Evolutionary conservation across 2,888 invertebrate species (phyloP), one percentile per base, ranked within the genome.

Genomic region (Dioctria linearis): DNA sequence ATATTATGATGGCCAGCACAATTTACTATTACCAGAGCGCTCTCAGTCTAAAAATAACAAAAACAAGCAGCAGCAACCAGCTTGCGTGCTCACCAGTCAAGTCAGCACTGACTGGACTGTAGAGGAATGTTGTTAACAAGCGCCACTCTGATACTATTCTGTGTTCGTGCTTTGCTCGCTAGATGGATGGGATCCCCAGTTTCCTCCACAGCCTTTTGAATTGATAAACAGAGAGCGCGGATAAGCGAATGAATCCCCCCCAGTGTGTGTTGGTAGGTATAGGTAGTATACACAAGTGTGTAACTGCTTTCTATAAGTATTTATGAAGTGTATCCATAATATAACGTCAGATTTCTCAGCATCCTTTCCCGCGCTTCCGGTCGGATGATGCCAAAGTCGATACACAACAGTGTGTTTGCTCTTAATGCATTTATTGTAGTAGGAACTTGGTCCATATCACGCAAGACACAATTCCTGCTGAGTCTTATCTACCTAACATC

Each of bases 321-420:
- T 25, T 25, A 25, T 25, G 25, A 25, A 25, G 25, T 49, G 39
- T 57, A 13, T 39, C 51, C 9, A 73, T 5, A 13, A 25, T 25
- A 25, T 25, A 25, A 11, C 42, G 13, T 13, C 25, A 42, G 25
- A 0, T 25, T 25, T 25, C 25, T 25, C 25, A 63, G 63, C 63
- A 76, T 76, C 76, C 76, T 76, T 76, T 76, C 76, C 76, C 76
- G 76, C 76, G 63, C 39, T 76, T 76, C 76, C 63, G 63, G 37
- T 9, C 11, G 59, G 71, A 51, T 37, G 42, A 57, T 25, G 11
- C 51, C 25, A 8, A 42, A 67, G 67, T 67, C 49, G 11, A 49
- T 67, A 49, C 69, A 59, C 9, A 57, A 57, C 11, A 67, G 49
- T 11, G 49, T 11, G 25, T 25, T 25, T 25, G n/a, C 13, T 73